Evolutionary conservation across 2,113 vertebrate species (phyloP).

Genomic region (Rhombomys opimus): DNA sequence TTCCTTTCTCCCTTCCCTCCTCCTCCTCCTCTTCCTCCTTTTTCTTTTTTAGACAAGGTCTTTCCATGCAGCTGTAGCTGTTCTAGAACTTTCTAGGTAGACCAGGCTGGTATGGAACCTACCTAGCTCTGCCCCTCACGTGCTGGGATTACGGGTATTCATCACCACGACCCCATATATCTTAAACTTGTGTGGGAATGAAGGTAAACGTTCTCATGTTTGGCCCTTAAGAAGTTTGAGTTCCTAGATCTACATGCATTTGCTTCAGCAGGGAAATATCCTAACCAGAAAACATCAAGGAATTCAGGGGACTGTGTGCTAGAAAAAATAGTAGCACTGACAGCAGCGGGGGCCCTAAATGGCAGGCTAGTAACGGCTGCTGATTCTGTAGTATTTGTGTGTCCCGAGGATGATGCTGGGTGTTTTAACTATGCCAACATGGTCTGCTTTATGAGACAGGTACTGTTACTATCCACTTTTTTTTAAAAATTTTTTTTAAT

Average conservation of each 20-base stretch:
- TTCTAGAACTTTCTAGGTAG: not conserved
- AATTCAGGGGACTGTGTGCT: not conserved
- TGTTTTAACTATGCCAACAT: not conserved
- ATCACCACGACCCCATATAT: not conserved
- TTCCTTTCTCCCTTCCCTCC: too few relatives aligned
- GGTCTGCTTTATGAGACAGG: not conserved
- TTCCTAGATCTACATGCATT: not conserved
- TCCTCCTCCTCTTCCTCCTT: not conserved
- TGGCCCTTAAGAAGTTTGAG: not conserved
- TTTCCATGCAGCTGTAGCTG: not conserved
- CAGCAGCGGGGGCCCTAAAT: not conserved
- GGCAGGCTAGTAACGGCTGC: not conserved
- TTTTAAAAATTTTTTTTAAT: not conserved
- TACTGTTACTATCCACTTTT: not conserved
- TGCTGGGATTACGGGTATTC: not conserved
- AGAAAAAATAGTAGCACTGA: not conserved
- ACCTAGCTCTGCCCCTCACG: not conserved
- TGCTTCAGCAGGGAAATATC: not conserved
- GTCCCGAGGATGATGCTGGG: not conserved
- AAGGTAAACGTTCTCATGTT: not conserved
- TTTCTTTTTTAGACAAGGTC: not conserved
- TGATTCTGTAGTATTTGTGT: not conserved
- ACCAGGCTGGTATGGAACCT: not conserved
- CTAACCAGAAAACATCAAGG: not conserved
- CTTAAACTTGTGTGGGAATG: conserved; percentile 10